Conservation (phyloP, 2,888 invertebrate genomes). For the Anarsia innoxiella region DNA sequence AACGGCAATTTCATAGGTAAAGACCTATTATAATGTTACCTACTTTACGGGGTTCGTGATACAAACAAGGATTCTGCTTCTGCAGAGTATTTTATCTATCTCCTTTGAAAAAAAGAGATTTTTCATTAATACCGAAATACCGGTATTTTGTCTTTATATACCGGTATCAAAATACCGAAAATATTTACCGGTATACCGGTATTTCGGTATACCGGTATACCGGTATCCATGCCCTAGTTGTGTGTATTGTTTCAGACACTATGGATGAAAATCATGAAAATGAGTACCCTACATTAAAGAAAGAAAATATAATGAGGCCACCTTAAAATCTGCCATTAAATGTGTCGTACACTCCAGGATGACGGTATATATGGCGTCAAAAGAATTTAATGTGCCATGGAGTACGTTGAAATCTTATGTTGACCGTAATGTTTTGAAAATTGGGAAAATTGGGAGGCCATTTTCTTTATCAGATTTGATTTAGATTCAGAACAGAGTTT, state of each 20-base stretch:
- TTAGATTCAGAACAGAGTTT: slow-evolving; percentile 9
- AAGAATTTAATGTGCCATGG: slow-evolving; percentile 1
- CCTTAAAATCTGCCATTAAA: not conserved
- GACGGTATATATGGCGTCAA: not conserved
- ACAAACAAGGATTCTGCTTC: no score
- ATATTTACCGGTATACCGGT: no score
- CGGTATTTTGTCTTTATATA: no score
- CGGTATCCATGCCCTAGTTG: no score
- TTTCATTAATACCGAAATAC: no score
- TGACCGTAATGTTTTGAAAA: not conserved
- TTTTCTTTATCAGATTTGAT: slow-evolving; percentile 3
- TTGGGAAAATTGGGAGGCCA: not conserved
- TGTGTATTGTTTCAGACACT: not conserved
- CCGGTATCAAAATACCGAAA: no score
- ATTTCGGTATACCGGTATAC: no score
- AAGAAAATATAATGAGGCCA: not conserved
- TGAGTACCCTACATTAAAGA: not conserved
- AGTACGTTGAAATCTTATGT: slow-evolving; percentile 9
- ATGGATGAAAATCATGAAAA: not conserved
- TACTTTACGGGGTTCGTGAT: no score
- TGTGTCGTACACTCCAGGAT: not conserved
- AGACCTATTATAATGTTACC: no score
- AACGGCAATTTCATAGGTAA: no score
- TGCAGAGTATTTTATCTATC: no score
- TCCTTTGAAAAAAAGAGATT: no score